Evolutionary conservation across 1,140 invertebrate species (phyloP).

Genomic region (Leptonema lineaticorne): DNA sequence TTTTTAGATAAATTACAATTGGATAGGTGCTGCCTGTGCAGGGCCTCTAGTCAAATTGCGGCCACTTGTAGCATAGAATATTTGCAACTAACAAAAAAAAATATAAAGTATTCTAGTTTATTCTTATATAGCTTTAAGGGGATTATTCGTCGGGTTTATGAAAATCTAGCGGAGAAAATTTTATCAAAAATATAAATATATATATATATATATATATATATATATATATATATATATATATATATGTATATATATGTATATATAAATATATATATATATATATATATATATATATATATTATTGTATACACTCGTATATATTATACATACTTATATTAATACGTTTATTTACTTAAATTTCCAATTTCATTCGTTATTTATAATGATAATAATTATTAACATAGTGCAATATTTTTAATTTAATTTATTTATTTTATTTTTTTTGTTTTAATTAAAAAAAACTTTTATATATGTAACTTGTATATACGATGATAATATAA

Average conservation of each 20-base stretch:
- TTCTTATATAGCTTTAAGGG: slow-evolving; percentile 47
- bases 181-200: slow-evolving; percentile 30
- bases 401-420: slow-evolving; percentile 15
- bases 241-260: slow-evolving; percentile 2
- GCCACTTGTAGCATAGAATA: slow-evolving; percentile 56
- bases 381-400: slow-evolving; percentile 5
- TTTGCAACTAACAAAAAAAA: slow-evolving; percentile 54
- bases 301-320: too few relatives aligned
- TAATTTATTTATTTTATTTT: neutral
- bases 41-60: slow-evolving; percentile 57
- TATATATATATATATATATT: too few relatives aligned
- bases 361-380: slow-evolving; percentile 17
- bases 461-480: too few relatives aligned
- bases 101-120: slow-evolving; percentile 58
- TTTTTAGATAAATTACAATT: slow-evolving; percentile 41
- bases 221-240: neutral
- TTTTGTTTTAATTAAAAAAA: too few relatives aligned
- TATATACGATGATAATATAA: too few relatives aligned
- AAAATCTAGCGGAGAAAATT: slow-evolving; percentile 34
- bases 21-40: slow-evolving; percentile 40
- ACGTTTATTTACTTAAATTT: neutral
- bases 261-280: neutral
- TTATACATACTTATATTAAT: too few relatives aligned
- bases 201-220: neutral
- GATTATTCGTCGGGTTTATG: slow-evolving; percentile 44